These are phyloP conservation scores for Poecilobothrus nobilitatus DNA, from an alignment of 2,888 invertebrate species.

Conservation along the genomic window DNA sequence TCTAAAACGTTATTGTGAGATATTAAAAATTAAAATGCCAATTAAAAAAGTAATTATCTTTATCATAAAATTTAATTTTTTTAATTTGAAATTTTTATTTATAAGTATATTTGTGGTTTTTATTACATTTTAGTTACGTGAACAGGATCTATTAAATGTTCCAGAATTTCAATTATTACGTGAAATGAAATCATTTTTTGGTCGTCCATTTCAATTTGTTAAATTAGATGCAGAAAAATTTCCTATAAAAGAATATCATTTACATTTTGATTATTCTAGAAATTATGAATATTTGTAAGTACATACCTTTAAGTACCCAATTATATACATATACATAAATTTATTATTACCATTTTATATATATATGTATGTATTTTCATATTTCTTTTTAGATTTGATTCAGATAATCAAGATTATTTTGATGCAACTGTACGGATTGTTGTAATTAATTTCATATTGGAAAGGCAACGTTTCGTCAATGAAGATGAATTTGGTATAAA, in stretches of 20 bases:
- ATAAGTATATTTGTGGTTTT: background rate
- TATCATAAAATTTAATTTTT: background rate
- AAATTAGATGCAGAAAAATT: constrained; percentile 53
- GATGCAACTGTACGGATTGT: constrained; percentile 55
- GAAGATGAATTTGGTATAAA: constrained; percentile 44
- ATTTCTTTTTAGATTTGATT: constrained; percentile 50
- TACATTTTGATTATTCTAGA: constrained; percentile 60
- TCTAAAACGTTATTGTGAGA: constrained; percentile 62
- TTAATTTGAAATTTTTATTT: constrained; percentile 9
- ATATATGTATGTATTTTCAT: background rate
- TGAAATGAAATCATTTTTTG: constrained; percentile 44
- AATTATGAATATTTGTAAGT: constrained; percentile 66
- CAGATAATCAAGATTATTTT: constrained; percentile 59
- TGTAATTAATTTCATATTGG: constrained; percentile 67
- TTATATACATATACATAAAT: background rate
- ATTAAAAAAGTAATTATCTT: constrained; percentile 54
- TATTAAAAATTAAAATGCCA: constrained; percentile 67
- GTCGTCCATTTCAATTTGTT: constrained; percentile 48
- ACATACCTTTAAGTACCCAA: background rate
- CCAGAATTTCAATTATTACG: constrained; percentile 42
- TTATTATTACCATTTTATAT: background rate
- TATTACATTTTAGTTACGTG: constrained; percentile 35
- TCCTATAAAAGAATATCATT: constrained; percentile 53
- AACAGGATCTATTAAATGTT: constrained; percentile 39
- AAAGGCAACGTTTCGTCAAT: constrained; percentile 56